Base-by-base conservation (phyloP, 2,797 vertebrate genomes). In the Diplodus sargus region DNA sequence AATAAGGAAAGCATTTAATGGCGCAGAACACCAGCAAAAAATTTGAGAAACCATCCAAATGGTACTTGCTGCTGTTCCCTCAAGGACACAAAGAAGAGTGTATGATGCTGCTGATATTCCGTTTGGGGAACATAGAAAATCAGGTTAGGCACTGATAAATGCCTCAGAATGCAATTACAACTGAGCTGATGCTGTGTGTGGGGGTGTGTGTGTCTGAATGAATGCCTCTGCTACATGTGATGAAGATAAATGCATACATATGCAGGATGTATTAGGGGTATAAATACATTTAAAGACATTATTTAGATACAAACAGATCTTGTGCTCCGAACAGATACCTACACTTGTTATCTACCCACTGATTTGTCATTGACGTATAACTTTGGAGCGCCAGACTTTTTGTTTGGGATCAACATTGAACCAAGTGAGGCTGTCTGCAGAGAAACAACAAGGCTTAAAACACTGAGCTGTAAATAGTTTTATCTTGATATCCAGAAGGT, bases 151-250 rank as follows among this genome's bases (percentile, higher is more conserved):
- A 23, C 13, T 45, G 5, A 69, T 51, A 73, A 77, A 76, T 76
- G 42, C 18, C 45, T 82, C 53, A 20, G 43, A 77, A 69, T 74
- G 25, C 23, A 45, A 30, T 70, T 70, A 70, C 57, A 82, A 20
- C 53, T 60, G 53, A 82, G 65, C 22, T 68, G 73, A 47, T 61
- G 59, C 4, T 52, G 30, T 12, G 11, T 70, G 22, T 57, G 57
- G 47, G 48, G 7, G 63, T 53, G 25, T 30, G 25, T 30, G 61
- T 69, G 60, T 63, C 28, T 53, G 22, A 65, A 69, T 69, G 1
- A 58, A 59, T 52, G 25, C 15, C 18, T 56, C 43, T 52, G 45
- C 23, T 54, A 74, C 12, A 14, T 65, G 23, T 43, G 57, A 22
- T 43, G 68, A 22, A 22, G 53, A 74, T 18, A 51, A 74, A 64